Percentiles rank a stretch among this genome's conserved stretches.
These are phyloP conservation scores for Schizopygopsis pylzovi DNA, from an alignment of 2,797 vertebrate genomes.

Conservation along the genomic window DNA sequence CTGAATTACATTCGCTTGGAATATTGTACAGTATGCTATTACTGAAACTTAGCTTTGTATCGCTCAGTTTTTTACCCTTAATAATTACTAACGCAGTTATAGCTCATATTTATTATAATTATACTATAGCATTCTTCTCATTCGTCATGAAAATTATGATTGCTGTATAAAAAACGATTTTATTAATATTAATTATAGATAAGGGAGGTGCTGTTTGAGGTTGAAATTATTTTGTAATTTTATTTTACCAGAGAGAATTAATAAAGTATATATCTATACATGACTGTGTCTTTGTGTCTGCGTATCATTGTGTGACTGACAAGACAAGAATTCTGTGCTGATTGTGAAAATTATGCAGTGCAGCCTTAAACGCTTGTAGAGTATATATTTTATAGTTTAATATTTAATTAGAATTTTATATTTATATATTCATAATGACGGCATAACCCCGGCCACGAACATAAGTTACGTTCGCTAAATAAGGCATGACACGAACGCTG, in stretches of 20 bases:
- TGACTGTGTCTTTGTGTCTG: conserved; percentile 63
- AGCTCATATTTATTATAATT: conserved; percentile 80
- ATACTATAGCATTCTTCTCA: conserved; percentile 84
- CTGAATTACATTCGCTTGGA: conserved; percentile 82
- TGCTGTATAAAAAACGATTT: conserved; percentile 79
- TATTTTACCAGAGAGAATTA: conserved; percentile 89
- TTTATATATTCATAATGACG: background rate
- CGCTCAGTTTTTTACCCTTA: conserved; percentile 83
- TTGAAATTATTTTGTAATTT: conserved; percentile 90
- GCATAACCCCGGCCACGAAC: background rate
- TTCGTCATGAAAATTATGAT: conserved; percentile 80
- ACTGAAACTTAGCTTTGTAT: conserved; percentile 84
- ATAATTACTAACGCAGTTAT: conserved; percentile 80
- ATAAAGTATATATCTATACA: conserved; percentile 88
- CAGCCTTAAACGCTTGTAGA: background rate
- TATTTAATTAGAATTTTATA: too few species aligned
- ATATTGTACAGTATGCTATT: conserved; percentile 83
- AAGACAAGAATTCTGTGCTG: background rate
- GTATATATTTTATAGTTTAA: background rate
- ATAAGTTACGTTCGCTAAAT: background rate
- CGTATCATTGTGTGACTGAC: conserved; percentile 41
- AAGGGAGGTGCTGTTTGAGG: conserved; percentile 82
- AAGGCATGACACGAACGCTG: background rate
- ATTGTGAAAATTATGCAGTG: background rate
- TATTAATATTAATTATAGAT: conserved; percentile 76